Evolutionary conservation across 2,113 vertebrate genomes (phyloP).

Genomic region (Atractosteus spatula): DNA sequence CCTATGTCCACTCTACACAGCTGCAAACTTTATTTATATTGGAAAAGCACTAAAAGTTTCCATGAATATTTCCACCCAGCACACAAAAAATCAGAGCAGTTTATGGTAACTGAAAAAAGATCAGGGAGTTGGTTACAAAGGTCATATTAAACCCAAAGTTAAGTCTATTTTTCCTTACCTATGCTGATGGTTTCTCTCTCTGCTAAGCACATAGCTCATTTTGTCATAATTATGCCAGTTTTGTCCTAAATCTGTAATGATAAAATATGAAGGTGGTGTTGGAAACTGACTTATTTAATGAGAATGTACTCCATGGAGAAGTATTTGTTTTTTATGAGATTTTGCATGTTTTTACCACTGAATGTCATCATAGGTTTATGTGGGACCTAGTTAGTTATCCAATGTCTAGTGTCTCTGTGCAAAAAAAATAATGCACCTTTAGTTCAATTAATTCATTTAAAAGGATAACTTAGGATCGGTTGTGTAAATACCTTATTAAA

Average conservation of each 20-base stretch:
- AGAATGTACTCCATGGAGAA: no score
- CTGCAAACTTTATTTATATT: conserved; percentile 47
- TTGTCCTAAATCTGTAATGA: background rate
- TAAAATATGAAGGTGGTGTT: no score
- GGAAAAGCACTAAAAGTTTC: conserved; percentile 43
- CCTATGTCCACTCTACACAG: conserved; percentile 44
- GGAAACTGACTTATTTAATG: background rate
- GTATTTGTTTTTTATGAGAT: no score
- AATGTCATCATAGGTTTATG: no score
- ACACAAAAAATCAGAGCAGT: conserved; percentile 44
- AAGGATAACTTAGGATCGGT: no score
- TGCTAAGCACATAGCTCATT: conserved; percentile 10
- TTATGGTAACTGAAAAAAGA: conserved; percentile 39
- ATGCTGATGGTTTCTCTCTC: background rate
- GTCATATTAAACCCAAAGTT: conserved; percentile 21
- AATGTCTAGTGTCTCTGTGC: no score
- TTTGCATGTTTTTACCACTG: no score
- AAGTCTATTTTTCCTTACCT: background rate
- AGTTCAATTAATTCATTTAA: no score
- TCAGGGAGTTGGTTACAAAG: conserved; percentile 23
- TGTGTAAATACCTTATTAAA: no score
- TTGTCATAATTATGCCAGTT: conserved; percentile 4
- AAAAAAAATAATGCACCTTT: no score
- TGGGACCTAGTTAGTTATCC: no score
- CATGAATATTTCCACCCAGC: conserved; percentile 44